Conservation (phyloP, 2,888 invertebrate species). For the Helleia helle region DNA sequence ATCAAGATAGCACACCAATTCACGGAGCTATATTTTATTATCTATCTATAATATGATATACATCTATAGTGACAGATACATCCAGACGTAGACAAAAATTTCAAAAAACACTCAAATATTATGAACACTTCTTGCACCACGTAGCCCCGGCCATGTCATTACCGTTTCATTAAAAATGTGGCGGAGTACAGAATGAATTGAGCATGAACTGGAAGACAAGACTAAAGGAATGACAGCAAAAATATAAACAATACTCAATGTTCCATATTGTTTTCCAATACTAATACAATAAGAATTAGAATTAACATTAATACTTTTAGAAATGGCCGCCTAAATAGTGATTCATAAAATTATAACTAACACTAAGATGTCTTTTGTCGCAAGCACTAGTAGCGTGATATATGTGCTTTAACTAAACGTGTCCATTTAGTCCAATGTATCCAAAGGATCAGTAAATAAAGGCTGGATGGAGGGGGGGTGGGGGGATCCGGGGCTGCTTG, state of each 20-base stretch:
- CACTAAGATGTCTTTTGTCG: not conserved
- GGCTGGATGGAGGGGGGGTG: slow-evolving; percentile 58
- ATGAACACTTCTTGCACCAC: slow-evolving; percentile 47
- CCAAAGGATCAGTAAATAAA: slow-evolving; percentile 49
- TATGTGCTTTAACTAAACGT: not conserved
- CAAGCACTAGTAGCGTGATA: not conserved
- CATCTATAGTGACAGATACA: slow-evolving; percentile 30
- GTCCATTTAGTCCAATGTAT: not conserved
- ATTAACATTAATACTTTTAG: not conserved
- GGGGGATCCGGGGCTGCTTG: slow-evolving; percentile 55
- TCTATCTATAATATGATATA: not conserved
- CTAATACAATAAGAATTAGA: not conserved
- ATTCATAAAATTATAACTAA: not conserved
- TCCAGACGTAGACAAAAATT: slow-evolving; percentile 34
- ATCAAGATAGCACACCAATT: slow-evolving; percentile 34
- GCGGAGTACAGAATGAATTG: slow-evolving; percentile 28
- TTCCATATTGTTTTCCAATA: slow-evolving; percentile 15
- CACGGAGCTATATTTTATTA: slow-evolving; percentile 21
- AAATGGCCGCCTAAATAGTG: not conserved
- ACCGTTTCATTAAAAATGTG: slow-evolving; percentile 16
- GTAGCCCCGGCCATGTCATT: slow-evolving; percentile 16
- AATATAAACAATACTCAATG: no score
- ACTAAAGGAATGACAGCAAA: slow-evolving; percentile 26
- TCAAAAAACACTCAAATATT: slow-evolving; percentile 34
- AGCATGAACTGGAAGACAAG: slow-evolving; percentile 59